Evolutionary conservation across 2,888 invertebrate genomes (phyloP).

Genomic region (Megastigmus dorsalis): DNA sequence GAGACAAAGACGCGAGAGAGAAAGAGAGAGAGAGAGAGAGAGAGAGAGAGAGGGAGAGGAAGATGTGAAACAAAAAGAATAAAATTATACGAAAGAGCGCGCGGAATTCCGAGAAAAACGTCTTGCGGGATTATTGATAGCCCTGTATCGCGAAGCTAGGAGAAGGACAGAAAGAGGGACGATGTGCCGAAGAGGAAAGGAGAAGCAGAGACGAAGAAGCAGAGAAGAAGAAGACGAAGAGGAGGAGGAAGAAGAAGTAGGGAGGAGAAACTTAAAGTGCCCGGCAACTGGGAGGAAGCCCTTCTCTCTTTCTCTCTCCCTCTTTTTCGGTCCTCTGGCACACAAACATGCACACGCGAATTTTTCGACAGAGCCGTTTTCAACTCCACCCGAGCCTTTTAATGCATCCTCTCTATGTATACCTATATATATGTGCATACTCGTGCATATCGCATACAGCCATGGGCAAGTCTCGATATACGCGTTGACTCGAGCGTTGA

Average conservation of each 20-base stretch:
- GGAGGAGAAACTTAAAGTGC: slow-evolving; percentile 35
- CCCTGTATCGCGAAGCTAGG: slow-evolving; percentile 48
- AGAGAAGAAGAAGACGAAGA: not conserved
- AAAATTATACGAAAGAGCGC: slow-evolving; percentile 47
- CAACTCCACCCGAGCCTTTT: slow-evolving; percentile 27
- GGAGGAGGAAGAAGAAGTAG: not conserved
- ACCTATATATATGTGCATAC: not conserved
- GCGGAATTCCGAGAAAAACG: slow-evolving; percentile 55
- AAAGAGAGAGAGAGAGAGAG: not conserved
- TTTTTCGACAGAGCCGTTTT: too few species aligned
- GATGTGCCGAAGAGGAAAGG: slow-evolving; percentile 2
- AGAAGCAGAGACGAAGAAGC: not conserved
- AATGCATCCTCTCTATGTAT: not conserved
- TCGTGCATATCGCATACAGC: too few species aligned
- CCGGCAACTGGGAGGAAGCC: slow-evolving; percentile 30
- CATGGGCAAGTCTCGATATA: too few species aligned
- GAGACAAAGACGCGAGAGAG: not conserved
- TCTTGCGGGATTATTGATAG: slow-evolving; percentile 57
- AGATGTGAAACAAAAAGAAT: slow-evolving; percentile 4
- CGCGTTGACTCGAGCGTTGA: too few species aligned
- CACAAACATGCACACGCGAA: slow-evolving; percentile 5
- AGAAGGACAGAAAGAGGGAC: not conserved
- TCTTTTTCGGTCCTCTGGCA: slow-evolving; percentile 7
- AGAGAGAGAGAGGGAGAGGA: slow-evolving; percentile 1
- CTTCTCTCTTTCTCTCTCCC: slow-evolving; percentile 14